Percentiles rank a stretch among this genome's conserved stretches.
phyloP scores from a whole-genome alignment of 2,113 vertebrate genomes.

The Brevimyrus niger region DNA sequence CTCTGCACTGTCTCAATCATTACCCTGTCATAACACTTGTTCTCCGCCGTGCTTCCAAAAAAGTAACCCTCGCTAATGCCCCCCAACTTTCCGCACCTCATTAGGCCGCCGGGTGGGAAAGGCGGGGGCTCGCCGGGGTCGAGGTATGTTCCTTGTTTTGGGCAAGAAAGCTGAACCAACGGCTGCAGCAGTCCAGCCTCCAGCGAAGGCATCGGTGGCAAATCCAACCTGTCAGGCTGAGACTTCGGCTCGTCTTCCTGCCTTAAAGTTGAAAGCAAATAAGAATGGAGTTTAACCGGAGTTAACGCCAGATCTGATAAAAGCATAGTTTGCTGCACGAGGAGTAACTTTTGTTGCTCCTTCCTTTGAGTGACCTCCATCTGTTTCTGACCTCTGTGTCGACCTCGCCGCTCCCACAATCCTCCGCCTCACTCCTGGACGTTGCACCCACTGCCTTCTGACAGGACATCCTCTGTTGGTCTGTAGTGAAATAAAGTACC shows the following conservation, averaged over 20 bases:
- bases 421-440: background rate
- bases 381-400: background rate
- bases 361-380: background rate
- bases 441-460: background rate
- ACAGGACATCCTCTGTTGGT: background rate
- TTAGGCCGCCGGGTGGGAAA: constrained; percentile 31
- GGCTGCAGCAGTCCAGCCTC: background rate
- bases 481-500: background rate
- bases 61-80: constrained; percentile 21
- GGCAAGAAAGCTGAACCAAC: background rate
- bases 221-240: background rate
- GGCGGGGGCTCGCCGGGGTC: background rate
- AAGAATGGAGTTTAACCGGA: background rate
- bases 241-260: background rate
- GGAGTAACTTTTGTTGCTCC: background rate
- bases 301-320: background rate
- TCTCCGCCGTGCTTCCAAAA: constrained; percentile 35
- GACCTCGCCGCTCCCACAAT: background rate
- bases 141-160: background rate
- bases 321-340: background rate
- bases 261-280: background rate
- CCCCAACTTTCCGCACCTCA: constrained; percentile 45
- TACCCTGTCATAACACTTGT: constrained; percentile 55
- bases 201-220: background rate
- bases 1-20: constrained; percentile 56